Evolutionary conservation across 2,888 invertebrate species (phyloP).

Genomic region (Amblyteles armatorius): DNA sequence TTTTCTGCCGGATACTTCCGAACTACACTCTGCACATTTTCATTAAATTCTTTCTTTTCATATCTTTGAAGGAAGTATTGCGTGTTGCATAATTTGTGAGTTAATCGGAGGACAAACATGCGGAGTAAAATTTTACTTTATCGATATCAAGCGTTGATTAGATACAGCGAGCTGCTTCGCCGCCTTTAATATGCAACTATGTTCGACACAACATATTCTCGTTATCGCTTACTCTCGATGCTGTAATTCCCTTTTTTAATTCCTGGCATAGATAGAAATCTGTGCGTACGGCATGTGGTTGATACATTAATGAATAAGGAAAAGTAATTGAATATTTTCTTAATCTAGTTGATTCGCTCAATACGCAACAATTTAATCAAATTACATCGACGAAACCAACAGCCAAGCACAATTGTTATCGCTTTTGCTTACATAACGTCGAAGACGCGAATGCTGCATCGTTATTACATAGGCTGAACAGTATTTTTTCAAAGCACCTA

Average conservation of each 20-base stretch:
- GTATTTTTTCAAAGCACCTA: background rate
- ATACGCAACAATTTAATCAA: conserved; percentile 42
- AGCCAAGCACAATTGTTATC: conserved; percentile 45
- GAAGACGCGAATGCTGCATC: conserved; percentile 12
- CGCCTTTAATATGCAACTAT: background rate
- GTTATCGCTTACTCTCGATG: conserved; percentile 15
- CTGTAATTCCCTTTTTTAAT: conserved; percentile 21
- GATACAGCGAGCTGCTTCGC: background rate
- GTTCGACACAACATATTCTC: background rate
- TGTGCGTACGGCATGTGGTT: background rate
- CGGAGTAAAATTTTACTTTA: background rate
- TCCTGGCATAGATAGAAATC: conserved; percentile 5
- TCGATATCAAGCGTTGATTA: background rate
- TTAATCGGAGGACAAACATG: conserved; percentile 36
- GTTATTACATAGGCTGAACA: background rate
- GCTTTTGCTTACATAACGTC: conserved; percentile 54
- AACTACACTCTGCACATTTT: background rate
- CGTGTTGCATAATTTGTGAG: conserved; percentile 42
- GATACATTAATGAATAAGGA: conserved; percentile 2
- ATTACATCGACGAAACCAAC: conserved; percentile 49
- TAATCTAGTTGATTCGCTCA: background rate
- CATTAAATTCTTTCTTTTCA: background rate
- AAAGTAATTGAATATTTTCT: conserved; percentile 7
- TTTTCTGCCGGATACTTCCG: background rate
- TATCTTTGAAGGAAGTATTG: conserved; percentile 3